phyloP scores from a whole-genome alignment of 2,797 vertebrate genomes.

The Distichodus sexfasciatus region DNA sequence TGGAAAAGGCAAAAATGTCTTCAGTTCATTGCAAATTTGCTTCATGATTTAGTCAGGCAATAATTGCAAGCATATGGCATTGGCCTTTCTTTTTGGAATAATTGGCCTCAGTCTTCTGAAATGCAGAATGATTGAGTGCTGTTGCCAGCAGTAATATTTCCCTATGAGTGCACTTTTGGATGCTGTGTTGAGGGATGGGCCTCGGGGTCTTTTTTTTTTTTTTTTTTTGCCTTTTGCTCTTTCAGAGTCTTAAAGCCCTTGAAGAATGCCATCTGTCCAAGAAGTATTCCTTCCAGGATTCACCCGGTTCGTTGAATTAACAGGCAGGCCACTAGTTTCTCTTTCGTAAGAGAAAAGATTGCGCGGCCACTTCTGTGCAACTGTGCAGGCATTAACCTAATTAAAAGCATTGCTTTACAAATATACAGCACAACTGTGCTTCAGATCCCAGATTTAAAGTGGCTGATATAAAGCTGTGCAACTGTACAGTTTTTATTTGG shows the following conservation, averaged over 20 bases:
- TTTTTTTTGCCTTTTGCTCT: constrained; percentile 66
- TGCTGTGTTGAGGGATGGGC: constrained; percentile 54
- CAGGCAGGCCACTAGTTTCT: constrained; percentile 57
- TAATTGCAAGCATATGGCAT: background rate
- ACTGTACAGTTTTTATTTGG: constrained; percentile 67
- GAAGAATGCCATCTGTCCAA: constrained; percentile 65
- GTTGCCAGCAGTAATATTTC: constrained; percentile 7
- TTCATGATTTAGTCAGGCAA: background rate
- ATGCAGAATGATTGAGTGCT: background rate
- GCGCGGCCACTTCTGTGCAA: constrained; percentile 71
- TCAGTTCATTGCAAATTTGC: background rate
- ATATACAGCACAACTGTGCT: constrained; percentile 66
- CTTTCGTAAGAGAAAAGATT: constrained; percentile 43
- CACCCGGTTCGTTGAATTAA: constrained; percentile 57
- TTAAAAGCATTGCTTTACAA: constrained; percentile 24
- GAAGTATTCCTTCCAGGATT: constrained; percentile 60
- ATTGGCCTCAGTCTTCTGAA: background rate
- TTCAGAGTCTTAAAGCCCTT: constrained; percentile 67
- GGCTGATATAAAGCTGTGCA: constrained; percentile 67
- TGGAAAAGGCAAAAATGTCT: constrained; percentile 52
- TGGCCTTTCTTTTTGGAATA: background rate
- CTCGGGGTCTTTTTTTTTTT: constrained; percentile 60
- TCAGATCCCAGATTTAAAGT: constrained; percentile 42
- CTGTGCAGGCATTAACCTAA: constrained; percentile 62
- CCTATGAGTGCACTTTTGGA: constrained; percentile 19